phyloP scores from a whole-genome alignment of 2,888 invertebrate genomes.

The Amphipoea lucens region DNA sequence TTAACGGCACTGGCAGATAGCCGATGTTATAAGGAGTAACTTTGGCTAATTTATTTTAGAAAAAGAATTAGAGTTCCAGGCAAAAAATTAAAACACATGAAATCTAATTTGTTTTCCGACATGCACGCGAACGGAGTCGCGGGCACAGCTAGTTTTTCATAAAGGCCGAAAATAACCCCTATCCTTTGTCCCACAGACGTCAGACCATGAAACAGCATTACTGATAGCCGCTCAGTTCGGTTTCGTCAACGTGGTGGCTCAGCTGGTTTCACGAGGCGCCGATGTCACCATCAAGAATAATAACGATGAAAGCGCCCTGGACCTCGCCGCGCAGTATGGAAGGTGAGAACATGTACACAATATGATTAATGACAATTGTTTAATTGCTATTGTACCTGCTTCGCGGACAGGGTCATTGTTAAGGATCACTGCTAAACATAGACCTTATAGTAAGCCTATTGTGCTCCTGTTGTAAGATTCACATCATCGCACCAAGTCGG shows the following conservation, averaged over 20 bases:
- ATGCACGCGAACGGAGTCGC: too few relatives aligned
- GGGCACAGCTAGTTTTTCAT: too few relatives aligned
- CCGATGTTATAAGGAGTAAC: not conserved
- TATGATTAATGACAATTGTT: not conserved
- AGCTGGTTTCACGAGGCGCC: conserved; percentile 95
- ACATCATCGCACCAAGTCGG: not conserved
- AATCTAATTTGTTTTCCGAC: too few relatives aligned
- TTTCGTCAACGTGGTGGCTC: conserved; percentile 95
- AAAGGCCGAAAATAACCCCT: not conserved
- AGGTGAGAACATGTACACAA: conserved; percentile 84
- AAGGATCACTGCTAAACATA: not conserved
- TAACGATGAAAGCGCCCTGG: conserved; percentile 97
- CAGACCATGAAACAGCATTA: conserved; percentile 97
- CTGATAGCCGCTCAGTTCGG: conserved; percentile 98
- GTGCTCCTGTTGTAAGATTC: not conserved
- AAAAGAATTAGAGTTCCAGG: too few relatives aligned
- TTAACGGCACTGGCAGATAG: not conserved
- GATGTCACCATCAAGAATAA: conserved; percentile 96
- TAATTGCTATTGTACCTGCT: not conserved
- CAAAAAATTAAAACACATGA: too few relatives aligned
- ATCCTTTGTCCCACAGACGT: conserved; percentile 89
- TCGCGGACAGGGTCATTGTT: not conserved
- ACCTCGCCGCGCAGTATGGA: conserved; percentile 98
- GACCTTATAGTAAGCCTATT: not conserved
- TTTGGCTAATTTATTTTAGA: not conserved